Evolutionary conservation across 2,113 vertebrate species (phyloP).

Genomic region (Tyrannus savana): DNA sequence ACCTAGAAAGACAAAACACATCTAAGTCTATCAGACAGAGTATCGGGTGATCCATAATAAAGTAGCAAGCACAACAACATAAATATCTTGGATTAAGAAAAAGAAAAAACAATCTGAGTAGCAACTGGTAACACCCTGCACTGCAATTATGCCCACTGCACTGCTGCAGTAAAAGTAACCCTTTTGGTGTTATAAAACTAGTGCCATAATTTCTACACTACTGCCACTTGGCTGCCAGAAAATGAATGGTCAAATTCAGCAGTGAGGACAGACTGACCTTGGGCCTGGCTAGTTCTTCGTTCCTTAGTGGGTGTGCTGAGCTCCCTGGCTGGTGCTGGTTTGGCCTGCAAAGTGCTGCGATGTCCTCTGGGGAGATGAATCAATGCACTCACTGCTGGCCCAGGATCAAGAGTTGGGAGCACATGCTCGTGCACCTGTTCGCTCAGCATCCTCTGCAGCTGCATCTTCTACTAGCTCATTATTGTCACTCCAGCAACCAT

Average conservation of each 20-base stretch:
- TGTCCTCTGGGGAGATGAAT: not conserved
- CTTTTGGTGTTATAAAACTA: not conserved
- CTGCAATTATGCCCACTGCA: not conserved
- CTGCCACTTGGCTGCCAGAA: not conserved
- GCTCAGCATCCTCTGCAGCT: not conserved
- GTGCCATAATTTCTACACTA: not conserved
- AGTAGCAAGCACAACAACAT: not conserved
- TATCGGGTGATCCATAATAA: not conserved
- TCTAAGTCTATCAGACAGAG: not conserved
- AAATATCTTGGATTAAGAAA: not conserved
- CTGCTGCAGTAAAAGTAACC: not conserved
- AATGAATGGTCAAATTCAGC: not conserved
- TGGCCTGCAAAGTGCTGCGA: not conserved
- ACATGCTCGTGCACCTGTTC: accelerated
- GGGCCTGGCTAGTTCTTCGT: not conserved
- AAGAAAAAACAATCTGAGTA: not conserved
- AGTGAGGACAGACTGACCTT: not conserved
- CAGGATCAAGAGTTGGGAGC: not conserved
- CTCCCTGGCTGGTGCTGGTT: not conserved
- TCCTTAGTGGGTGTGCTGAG: not conserved
- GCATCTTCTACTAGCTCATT: not conserved
- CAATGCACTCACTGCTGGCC: not conserved
- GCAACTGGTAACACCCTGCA: not conserved
- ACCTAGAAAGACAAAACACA: not conserved
- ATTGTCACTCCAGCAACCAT: not conserved